Evolutionary conservation across 2,888 invertebrate genomes (phyloP).

Genomic region (Alitta virens): DNA sequence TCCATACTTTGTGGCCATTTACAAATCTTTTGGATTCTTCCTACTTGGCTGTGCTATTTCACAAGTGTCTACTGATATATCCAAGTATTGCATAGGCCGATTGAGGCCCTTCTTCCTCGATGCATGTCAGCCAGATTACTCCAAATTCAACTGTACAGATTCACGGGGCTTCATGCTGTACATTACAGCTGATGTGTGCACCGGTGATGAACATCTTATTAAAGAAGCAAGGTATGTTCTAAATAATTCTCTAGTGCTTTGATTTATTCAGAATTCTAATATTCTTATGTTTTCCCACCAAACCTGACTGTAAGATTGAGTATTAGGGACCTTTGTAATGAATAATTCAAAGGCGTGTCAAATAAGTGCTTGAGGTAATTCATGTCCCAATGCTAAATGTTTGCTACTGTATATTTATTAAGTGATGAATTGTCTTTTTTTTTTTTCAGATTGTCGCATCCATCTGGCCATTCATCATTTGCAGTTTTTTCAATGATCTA

Average conservation of each 20-base stretch:
- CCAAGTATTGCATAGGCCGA: conserved; percentile 89
- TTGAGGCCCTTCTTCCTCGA: conserved; percentile 90
- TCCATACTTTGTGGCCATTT: conserved; percentile 11
- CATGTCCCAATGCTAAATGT: too few species aligned
- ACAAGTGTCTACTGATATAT: conserved; percentile 85
- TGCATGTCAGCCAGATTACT: conserved; percentile 72
- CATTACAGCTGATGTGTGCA: conserved; percentile 37
- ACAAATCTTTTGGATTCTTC: conserved; percentile 66
- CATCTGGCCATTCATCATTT: conserved; percentile 53
- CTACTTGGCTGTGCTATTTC: conserved; percentile 83
- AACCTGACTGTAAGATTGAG: too few species aligned
- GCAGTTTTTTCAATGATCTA: conserved; percentile 43
- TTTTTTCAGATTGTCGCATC: conserved; percentile 48
- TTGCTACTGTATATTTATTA: too few species aligned
- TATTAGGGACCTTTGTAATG: too few species aligned
- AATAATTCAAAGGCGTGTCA: too few species aligned
- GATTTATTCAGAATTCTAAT: too few species aligned
- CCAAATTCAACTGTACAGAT: conserved; percentile 30
- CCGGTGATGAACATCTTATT: conserved; percentile 28
- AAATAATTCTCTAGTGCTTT: background rate
- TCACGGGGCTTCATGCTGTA: conserved; percentile 31
- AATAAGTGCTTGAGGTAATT: too few species aligned
- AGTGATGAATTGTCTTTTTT: too few species aligned
- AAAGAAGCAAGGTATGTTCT: conserved; percentile 38
- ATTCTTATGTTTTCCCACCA: too few species aligned